Evolutionary conservation across 2,888 invertebrate species (phyloP).

Genomic region (Agrochola litura): DNA sequence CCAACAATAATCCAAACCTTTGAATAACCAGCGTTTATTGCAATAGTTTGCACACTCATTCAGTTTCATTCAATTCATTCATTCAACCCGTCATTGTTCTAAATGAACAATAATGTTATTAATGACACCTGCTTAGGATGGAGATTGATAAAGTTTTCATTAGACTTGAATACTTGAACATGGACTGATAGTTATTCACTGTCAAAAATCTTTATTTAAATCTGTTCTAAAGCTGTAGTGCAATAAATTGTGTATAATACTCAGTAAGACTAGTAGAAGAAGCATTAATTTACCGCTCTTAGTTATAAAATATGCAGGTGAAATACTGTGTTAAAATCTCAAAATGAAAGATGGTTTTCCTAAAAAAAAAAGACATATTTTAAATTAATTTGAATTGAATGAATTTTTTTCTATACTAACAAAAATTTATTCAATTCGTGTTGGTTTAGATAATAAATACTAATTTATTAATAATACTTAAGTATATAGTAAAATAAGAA

Average conservation of each 20-base stretch:
- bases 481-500: too few species aligned
- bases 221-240: conserved; percentile 36
- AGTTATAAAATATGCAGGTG: conserved; percentile 30
- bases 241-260: conserved; percentile 45
- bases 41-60: conserved; percentile 63
- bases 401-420: too few species aligned
- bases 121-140: conserved; percentile 44
- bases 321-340: background rate
- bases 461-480: too few species aligned
- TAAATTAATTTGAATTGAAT: background rate
- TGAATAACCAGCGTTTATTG: conserved; percentile 65
- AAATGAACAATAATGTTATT: conserved; percentile 52
- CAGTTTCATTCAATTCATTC: conserved; percentile 54
- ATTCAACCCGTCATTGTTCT: conserved; percentile 45
- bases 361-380: background rate
- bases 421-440: too few species aligned
- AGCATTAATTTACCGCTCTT: conserved; percentile 34
- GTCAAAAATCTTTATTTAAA: conserved; percentile 56
- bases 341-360: background rate
- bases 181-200: conserved; percentile 48
- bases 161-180: conserved; percentile 47
- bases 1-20: conserved; percentile 61
- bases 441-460: too few species aligned
- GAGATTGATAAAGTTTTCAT: conserved; percentile 48
- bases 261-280: conserved; percentile 46